These are phyloP conservation scores for Sesamia nonagrioides DNA, from an alignment of 1,140 invertebrate genomes.

Conservation along the genomic window DNA sequence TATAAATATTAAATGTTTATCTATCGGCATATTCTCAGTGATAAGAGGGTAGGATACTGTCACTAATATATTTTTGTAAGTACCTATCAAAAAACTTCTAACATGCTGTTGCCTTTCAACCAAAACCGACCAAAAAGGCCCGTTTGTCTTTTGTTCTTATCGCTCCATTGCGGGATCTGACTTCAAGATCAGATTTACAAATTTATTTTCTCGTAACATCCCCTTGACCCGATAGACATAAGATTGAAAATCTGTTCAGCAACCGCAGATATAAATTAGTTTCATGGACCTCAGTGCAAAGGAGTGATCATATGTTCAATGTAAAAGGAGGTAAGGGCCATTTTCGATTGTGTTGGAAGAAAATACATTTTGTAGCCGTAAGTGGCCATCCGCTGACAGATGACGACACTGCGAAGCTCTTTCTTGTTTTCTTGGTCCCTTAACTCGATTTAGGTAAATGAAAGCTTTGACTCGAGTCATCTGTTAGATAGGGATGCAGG, in stretches of 20 bases:
- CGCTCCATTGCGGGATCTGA: conserved; percentile 47
- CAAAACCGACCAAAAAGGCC: conserved; percentile 43
- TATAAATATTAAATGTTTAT: not conserved
- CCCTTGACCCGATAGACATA: conserved; percentile 11
- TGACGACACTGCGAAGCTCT: conserved; percentile 73
- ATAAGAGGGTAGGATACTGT: not conserved
- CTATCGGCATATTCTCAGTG: not conserved
- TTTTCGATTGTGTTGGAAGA: conserved; percentile 33
- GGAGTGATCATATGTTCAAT: conserved; percentile 43
- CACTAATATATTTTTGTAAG: conserved; percentile 10
- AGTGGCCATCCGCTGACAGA: conserved; percentile 73
- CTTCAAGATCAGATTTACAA: conserved; percentile 43
- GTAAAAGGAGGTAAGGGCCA: conserved; percentile 30
- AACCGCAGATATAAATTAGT: not conserved
- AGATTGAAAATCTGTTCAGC: conserved; percentile 27
- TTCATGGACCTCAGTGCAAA: not conserved
- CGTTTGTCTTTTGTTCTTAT: conserved; percentile 56
- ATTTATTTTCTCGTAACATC: not conserved
- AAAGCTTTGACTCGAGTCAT: conserved; percentile 64
- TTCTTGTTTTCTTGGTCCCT: conserved; percentile 75
- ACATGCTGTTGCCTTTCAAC: conserved; percentile 11
- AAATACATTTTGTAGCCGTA: conserved; percentile 41
- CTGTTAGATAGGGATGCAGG: conserved; percentile 41
- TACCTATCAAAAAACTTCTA: conserved; percentile 1
- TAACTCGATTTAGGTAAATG: conserved; percentile 77